Percentiles rank a stretch among this genome's conserved stretches.
Evolutionary conservation across 1,140 invertebrate genomes (phyloP).

Genomic region (Thaumatotibia leucotreta): DNA sequence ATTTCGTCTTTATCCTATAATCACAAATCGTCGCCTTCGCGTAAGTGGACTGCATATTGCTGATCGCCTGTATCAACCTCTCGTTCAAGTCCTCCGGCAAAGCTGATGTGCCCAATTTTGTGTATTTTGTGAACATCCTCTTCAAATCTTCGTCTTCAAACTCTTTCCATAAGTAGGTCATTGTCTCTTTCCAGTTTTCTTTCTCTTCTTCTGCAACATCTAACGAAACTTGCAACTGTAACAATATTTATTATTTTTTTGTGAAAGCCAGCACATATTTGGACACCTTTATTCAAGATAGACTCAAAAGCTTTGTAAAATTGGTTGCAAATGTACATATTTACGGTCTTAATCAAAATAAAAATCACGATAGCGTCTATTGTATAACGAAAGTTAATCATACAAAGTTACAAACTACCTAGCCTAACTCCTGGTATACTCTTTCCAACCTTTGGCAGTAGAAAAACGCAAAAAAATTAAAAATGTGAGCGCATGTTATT

Average conservation of each 20-base stretch:
- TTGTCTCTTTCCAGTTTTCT: constrained; percentile 77
- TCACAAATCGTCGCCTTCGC: constrained; percentile 88
- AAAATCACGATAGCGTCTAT: too few relatives aligned
- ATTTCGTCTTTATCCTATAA: constrained; percentile 80
- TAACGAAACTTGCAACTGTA: constrained; percentile 58
- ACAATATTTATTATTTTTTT: constrained; percentile 4
- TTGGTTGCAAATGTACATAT: too few relatives aligned
- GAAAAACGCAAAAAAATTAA: too few relatives aligned
- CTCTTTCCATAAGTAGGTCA: constrained; percentile 79
- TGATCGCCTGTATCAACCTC: constrained; percentile 80
- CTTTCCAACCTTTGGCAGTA: too few relatives aligned
- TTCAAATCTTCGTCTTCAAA: constrained; percentile 79
- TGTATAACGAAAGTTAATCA: too few relatives aligned
- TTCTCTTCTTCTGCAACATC: constrained; percentile 70
- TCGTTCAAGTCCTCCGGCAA: constrained; percentile 81
- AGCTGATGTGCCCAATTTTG: constrained; percentile 82
- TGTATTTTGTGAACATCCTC: constrained; percentile 81
- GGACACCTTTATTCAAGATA: too few relatives aligned
- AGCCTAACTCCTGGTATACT: too few relatives aligned
- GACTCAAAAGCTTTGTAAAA: too few relatives aligned
- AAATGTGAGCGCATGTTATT: too few relatives aligned
- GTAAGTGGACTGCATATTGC: constrained; percentile 87
- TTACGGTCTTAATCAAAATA: too few relatives aligned
- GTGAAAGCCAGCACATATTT: too few relatives aligned
- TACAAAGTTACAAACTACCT: too few relatives aligned